Conservation (phyloP, 1,140 invertebrate species). For the Ceratosolen fusciceps region DNA sequence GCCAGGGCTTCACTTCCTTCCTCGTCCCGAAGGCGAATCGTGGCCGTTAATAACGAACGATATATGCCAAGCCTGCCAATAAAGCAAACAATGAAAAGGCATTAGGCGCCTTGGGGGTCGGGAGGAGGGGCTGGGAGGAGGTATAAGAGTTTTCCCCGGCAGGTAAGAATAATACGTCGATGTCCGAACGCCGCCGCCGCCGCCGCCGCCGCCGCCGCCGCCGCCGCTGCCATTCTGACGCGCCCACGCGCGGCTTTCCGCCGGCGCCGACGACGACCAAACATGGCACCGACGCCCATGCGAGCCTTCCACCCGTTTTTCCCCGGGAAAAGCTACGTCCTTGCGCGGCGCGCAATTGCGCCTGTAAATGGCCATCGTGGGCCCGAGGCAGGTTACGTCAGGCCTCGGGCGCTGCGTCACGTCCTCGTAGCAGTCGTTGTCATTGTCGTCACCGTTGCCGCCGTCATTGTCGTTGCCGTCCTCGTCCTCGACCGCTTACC, state of each 20-base stretch:
- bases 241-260: slow-evolving; percentile 8
- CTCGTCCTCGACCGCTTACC: too few relatives aligned
- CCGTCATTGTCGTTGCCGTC: not conserved
- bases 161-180: not conserved
- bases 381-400: not conserved
- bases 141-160: not conserved
- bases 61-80: not conserved
- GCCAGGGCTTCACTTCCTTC: not conserved
- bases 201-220: not conserved
- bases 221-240: not conserved
- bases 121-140: too few relatives aligned
- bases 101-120: not conserved
- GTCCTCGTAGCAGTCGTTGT: too few relatives aligned
- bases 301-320: not conserved
- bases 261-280: not conserved
- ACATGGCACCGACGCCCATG: not conserved
- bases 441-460: not conserved
- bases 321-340: slow-evolving; percentile 26
- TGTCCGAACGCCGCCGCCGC: not conserved
- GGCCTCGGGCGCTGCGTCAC: not conserved
- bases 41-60: not conserved
- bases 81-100: not conserved
- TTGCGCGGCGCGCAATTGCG: slow-evolving; percentile 34
- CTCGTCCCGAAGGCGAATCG: not conserved
- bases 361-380: slow-evolving; percentile 40